Conservation (phyloP, 2,113 vertebrate genomes). For the Calyptomena viridis region DNA sequence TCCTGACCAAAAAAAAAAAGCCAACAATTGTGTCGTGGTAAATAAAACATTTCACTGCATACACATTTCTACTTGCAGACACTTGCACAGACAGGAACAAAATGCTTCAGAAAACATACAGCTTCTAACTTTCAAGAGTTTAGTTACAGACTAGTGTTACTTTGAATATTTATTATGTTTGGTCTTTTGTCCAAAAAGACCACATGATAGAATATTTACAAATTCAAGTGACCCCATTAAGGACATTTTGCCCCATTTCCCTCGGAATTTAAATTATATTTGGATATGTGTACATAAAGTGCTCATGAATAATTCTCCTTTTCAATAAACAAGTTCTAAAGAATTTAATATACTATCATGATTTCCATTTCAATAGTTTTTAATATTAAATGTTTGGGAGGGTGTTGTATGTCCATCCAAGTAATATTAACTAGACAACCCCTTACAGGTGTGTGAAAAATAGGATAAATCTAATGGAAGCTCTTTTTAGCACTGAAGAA, state of each 20-base stretch:
- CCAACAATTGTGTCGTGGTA: accelerated
- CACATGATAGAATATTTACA: neutral
- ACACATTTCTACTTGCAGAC: neutral
- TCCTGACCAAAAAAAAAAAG: neutral
- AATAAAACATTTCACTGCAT: neutral
- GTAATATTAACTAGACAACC: neutral
- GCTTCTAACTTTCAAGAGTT: neutral
- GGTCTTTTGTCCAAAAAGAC: neutral
- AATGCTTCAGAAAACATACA: neutral
- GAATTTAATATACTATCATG: neutral
- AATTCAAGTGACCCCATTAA: neutral
- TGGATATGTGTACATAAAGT: neutral
- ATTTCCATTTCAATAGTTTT: neutral
- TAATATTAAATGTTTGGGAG: neutral
- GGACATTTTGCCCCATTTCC: neutral
- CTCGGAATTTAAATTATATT: neutral
- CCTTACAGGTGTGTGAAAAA: neutral
- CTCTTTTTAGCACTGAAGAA: neutral
- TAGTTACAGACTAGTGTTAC: neutral
- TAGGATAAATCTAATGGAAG: neutral
- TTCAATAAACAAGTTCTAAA: neutral
- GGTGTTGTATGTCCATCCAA: neutral
- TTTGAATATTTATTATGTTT: neutral
- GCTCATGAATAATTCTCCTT: neutral
- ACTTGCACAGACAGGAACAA: neutral